Conservation (phyloP, 1,140 invertebrate species). For the Heliothis virescens region DNA sequence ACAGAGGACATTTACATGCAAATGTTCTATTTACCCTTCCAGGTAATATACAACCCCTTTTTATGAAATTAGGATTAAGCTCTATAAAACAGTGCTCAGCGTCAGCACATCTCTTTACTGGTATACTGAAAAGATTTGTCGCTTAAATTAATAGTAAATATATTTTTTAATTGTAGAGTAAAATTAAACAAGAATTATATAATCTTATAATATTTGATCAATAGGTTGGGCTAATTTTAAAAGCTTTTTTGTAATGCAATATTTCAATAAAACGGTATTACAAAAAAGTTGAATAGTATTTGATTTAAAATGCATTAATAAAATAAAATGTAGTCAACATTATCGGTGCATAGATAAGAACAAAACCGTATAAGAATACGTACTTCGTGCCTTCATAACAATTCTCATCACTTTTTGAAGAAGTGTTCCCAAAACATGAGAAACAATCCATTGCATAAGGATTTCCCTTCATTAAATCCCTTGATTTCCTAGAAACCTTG, state of each 20-base stretch:
- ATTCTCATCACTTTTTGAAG: slow-evolving; percentile 52
- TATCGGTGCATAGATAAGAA: no score
- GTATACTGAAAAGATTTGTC: slow-evolving; percentile 48
- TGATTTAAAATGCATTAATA: no score
- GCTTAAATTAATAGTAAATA: no score
- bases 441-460: slow-evolving; percentile 55
- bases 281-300: no score
- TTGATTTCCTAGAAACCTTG: slow-evolving; percentile 48
- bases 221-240: not conserved
- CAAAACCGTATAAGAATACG: slow-evolving; percentile 24
- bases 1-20: slow-evolving; percentile 74
- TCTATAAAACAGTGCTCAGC: slow-evolving; percentile 65
- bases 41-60: slow-evolving; percentile 67
- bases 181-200: no score
- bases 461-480: slow-evolving; percentile 24
- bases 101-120: slow-evolving; percentile 53
- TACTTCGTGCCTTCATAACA: slow-evolving; percentile 63
- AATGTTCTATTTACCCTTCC: slow-evolving; percentile 67
- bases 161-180: not conserved
- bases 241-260: no score
- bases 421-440: slow-evolving; percentile 58
- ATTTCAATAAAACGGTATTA: no score
- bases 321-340: no score
- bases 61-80: slow-evolving; percentile 69
- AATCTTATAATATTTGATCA: not conserved